Evolutionary conservation across 2,113 vertebrate genomes (phyloP), one percentile per base, ranked within the genome.

Genomic region (Setophaga petechia): DNA sequence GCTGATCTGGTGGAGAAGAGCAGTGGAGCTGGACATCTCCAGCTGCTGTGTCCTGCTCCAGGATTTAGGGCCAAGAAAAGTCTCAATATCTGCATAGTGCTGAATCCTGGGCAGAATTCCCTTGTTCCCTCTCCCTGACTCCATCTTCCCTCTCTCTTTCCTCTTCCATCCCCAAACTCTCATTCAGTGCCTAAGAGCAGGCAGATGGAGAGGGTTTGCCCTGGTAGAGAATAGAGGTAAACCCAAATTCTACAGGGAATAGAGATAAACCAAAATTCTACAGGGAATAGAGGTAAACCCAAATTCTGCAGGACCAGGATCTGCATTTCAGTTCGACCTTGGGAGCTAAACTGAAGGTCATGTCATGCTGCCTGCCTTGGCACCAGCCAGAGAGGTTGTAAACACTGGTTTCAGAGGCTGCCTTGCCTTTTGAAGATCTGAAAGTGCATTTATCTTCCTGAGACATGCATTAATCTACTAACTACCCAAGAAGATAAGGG

Each of bases 381-480:
- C 87, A 39, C 49, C 75, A 83, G 78, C 76, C 79, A 65, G 44
- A 77, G 67, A 83, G 37, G 80, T 54, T 84, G 61, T 58, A 91
- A 96, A 82, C 65, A 78, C 44, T 67, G 89, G 61, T 85, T 92
- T 95, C 94, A 84, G 85, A 95, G 43, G 30, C 93, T 91, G 61
- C 75, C 49, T 86, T 79, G 93, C 55, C 79, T 91, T 96, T 93
- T 87, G 91, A 96, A 95, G 92, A 96, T 95, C 80, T 83, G 74
- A 96, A 90, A 81, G 65, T 63, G 28, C 58, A 90, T 96, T 96
- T 96, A 97, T 97, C 95, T 96, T 96, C 74, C 62, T 1, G 4
- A 95, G 94, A 92, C 79, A 77, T 74, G 75, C 46, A 75, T 94
- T 93, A 93, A 95, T 96, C 93, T 97, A 84, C 90, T 83, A 87